These are phyloP conservation scores for Macquaria ambigua DNA, from an alignment of 2,113 vertebrate species.

Conservation along the genomic window DNA sequence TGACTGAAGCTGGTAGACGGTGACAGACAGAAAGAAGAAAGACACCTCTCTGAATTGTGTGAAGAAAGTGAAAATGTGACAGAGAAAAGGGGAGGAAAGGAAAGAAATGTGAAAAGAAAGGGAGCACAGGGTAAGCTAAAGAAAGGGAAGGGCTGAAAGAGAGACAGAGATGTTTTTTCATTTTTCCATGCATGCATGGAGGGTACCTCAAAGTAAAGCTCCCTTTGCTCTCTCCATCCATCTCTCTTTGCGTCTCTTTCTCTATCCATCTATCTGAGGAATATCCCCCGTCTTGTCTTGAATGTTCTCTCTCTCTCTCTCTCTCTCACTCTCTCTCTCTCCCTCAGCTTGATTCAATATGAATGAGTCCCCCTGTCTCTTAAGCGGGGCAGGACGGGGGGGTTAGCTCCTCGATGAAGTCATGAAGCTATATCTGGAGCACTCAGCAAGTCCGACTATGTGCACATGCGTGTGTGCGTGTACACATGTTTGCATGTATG, in stretches of 20 bases:
- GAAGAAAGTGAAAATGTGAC: not conserved
- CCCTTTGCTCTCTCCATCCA: slow-evolving; percentile 14
- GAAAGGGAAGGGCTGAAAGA: not conserved
- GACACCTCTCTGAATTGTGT: not conserved
- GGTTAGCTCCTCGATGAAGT: slow-evolving; percentile 70
- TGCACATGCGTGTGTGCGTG: slow-evolving; percentile 8
- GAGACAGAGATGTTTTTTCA: slow-evolving; percentile 8
- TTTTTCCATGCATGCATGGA: not conserved
- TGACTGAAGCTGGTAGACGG: not conserved
- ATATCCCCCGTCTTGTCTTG: slow-evolving; percentile 33
- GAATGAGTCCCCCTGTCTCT: slow-evolving; percentile 71
- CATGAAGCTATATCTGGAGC: slow-evolving; percentile 83
- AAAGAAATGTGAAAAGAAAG: not conserved
- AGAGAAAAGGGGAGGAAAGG: not conserved
- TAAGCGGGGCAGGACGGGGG: slow-evolving; percentile 30
- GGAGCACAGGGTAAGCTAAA: not conserved
- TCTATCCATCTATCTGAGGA: slow-evolving; percentile 44
- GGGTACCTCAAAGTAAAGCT: not conserved
- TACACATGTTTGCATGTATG: slow-evolving; percentile 16
- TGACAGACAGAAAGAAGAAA: not conserved
- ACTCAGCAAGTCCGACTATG: slow-evolving; percentile 74
- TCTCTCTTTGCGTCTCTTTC: slow-evolving; percentile 39
- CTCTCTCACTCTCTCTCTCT: slow-evolving; percentile 8
- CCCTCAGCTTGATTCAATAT: slow-evolving; percentile 75
- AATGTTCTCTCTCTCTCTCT: slow-evolving; percentile 34